Evolutionary conservation across 2,797 vertebrate species (phyloP).

Genomic region (Pristis pectinata): DNA sequence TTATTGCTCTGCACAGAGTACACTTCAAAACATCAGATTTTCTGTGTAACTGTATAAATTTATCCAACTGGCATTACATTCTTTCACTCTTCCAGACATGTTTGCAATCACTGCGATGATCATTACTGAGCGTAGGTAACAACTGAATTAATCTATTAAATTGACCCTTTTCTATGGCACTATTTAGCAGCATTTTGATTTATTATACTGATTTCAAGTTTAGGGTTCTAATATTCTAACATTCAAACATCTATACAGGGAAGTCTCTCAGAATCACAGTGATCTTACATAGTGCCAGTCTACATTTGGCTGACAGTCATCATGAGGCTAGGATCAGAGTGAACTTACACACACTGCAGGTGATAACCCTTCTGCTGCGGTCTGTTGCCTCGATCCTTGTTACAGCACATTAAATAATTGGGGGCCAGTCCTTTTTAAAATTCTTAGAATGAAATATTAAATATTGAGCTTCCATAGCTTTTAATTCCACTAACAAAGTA

Average conservation of each 20-base stretch:
- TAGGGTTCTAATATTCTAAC: not conserved
- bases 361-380: not conserved
- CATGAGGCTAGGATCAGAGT: not conserved
- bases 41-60: not conserved
- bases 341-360: not conserved
- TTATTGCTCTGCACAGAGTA: not conserved
- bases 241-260: not conserved
- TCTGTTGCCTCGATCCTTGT: not conserved
- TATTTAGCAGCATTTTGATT: not conserved
- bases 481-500: not conserved
- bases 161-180: not conserved
- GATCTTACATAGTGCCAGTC: not conserved
- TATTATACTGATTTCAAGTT: not conserved
- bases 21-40: not conserved
- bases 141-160: constrained; percentile 21
- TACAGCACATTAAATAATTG: not conserved
- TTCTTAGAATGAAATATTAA: not conserved
- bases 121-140: constrained; percentile 22
- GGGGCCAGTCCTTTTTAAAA: not conserved
- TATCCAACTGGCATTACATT: constrained; percentile 26
- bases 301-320: not conserved
- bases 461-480: not conserved
- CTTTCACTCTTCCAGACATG: not conserved
- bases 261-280: not conserved
- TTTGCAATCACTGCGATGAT: not conserved